A percentile compares a stretch with the other conserved stretches of the same genome.
These are phyloP conservation scores for Aspidapion aeneum DNA, from an alignment of 2,888 invertebrate species.

Conservation along the genomic window DNA sequence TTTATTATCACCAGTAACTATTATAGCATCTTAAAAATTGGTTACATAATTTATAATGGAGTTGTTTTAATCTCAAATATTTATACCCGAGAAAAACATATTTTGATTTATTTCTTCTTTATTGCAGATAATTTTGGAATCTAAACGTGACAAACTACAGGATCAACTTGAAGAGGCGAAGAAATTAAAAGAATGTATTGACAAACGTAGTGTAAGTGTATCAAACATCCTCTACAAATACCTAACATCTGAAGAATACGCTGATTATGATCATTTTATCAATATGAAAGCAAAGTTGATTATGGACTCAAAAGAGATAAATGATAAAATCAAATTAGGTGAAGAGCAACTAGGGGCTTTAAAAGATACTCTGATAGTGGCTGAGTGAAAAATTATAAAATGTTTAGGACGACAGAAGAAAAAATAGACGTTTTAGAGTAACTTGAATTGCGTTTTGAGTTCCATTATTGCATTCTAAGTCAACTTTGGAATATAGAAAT, in stretches of 20 bases:
- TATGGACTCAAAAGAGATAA: conserved; percentile 76
- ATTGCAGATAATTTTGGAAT: conserved; percentile 62
- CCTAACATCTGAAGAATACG: conserved; percentile 68
- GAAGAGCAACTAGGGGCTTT: conserved; percentile 76
- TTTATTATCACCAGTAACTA: too few species aligned
- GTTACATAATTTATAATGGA: too few species aligned
- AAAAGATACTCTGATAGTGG: conserved; percentile 54
- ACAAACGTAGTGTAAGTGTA: conserved; percentile 69
- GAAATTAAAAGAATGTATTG: conserved; percentile 75
- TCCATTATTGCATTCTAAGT: too few species aligned
- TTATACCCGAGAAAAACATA: too few species aligned
- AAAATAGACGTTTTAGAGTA: too few species aligned
- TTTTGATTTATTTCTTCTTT: too few species aligned
- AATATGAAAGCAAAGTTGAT: conserved; percentile 84
- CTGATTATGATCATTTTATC: conserved; percentile 80
- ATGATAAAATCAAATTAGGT: conserved; percentile 77
- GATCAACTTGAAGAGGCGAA: conserved; percentile 82
- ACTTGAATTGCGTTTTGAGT: too few species aligned
- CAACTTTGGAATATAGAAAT: not conserved
- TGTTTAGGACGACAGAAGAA: too few species aligned
- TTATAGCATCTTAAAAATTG: too few species aligned
- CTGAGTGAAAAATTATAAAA: conserved; percentile 40
- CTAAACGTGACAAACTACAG: conserved; percentile 70
- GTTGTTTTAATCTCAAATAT: too few species aligned
- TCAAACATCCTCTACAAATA: conserved; percentile 67